phyloP scores from a whole-genome alignment of 2,888 invertebrate species.

The Agriopis aurantiaria region DNA sequence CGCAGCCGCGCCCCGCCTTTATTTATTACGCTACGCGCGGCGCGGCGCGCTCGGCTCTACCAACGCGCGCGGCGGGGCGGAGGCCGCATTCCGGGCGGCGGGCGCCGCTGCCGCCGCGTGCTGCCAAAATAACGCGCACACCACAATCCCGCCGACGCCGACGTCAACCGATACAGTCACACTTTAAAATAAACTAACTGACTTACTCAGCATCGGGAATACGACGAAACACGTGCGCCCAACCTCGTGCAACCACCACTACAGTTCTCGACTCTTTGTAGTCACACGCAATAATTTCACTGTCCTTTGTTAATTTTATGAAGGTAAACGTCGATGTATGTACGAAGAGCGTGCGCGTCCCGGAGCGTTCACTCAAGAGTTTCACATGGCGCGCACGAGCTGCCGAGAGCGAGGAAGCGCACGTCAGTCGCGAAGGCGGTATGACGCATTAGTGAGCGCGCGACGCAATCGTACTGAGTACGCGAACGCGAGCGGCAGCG shows the following conservation, averaged over 20 bases:
- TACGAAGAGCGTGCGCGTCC: slow-evolving; percentile 27
- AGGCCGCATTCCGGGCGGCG: slow-evolving; percentile 80
- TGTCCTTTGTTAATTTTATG: slow-evolving; percentile 57
- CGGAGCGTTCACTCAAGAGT: slow-evolving; percentile 71
- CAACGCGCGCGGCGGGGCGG: slow-evolving; percentile 74
- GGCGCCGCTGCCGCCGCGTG: slow-evolving; percentile 65
- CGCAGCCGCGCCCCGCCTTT: slow-evolving; percentile 85
- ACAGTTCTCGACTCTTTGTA: slow-evolving; percentile 52
- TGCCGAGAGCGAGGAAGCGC: slow-evolving; percentile 60
- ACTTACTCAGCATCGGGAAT: slow-evolving; percentile 74
- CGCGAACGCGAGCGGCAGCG: slow-evolving; percentile 72
- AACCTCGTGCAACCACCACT: slow-evolving; percentile 67
- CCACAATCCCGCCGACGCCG: slow-evolving; percentile 55
- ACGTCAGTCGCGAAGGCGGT: slow-evolving; percentile 76
- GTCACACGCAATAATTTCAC: slow-evolving; percentile 74
- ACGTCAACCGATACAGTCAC: slow-evolving; percentile 69
- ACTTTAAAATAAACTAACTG: slow-evolving; percentile 80
- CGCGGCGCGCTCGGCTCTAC: slow-evolving; percentile 72
- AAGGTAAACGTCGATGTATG: neutral
- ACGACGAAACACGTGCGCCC: slow-evolving; percentile 74
- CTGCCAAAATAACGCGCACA: slow-evolving; percentile 80
- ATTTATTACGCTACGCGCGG: slow-evolving; percentile 86
- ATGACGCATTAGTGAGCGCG: slow-evolving; percentile 86
- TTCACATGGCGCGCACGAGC: slow-evolving; percentile 83
- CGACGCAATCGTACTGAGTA: slow-evolving; percentile 77